Percentiles rank a stretch among this genome's conserved stretches.
These are phyloP conservation scores for Amphiprion ocellaris DNA, from an alignment of 2,113 vertebrate genomes.

Conservation along the genomic window DNA sequence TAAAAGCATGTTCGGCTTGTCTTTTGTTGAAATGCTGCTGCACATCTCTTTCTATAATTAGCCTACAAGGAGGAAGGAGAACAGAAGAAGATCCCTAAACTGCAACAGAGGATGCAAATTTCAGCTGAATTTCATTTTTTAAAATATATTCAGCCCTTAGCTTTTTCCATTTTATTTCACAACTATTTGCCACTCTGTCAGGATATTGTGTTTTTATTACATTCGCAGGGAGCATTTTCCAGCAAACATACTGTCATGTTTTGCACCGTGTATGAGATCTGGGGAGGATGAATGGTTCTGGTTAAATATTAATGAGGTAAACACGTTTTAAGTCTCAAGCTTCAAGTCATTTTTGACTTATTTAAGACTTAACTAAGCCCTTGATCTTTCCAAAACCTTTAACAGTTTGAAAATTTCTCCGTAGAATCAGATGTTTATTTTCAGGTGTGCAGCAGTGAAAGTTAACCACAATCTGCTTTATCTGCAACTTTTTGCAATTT, in stretches of 20 bases:
- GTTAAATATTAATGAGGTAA: no score
- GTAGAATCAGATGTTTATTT: neutral
- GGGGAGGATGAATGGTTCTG: no score
- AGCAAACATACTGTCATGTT: no score
- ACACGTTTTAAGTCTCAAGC: no score
- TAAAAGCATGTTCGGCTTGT: slow-evolving; percentile 5
- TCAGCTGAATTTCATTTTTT: neutral
- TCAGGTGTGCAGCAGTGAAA: neutral
- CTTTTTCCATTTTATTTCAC: neutral
- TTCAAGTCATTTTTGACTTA: no score
- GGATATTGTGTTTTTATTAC: neutral
- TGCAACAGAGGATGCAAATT: neutral
- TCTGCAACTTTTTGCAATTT: no score
- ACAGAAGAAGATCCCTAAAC: slow-evolving; percentile 6
- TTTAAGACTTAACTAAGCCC: no score
- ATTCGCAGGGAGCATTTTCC: no score
- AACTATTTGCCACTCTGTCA: neutral
- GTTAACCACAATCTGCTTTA: neutral
- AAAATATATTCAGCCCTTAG: no score
- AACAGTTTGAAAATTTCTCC: neutral
- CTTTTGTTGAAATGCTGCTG: slow-evolving; percentile 19
- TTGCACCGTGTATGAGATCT: no score
- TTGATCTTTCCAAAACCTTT: neutral
- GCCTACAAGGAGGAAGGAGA: slow-evolving; percentile 13
- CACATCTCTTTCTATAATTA: slow-evolving; percentile 41